Conservation (phyloP, 2,113 vertebrate genomes). For the Gobio gobio region DNA sequence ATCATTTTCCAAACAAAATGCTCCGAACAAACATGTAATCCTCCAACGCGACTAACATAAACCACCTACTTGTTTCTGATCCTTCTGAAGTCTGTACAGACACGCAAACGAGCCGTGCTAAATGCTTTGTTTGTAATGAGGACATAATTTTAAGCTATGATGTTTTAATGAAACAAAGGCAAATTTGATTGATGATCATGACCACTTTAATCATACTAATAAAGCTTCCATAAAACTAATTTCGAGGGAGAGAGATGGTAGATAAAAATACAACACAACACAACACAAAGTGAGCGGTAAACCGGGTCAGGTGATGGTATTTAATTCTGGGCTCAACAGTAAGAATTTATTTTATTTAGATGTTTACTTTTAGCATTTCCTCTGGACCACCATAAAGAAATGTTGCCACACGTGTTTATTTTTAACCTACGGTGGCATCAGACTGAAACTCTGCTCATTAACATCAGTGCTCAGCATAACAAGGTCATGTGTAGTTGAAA, state of each 20-base stretch:
- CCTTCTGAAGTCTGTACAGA: too few relatives aligned
- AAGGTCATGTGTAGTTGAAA: neutral
- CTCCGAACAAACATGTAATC: too few relatives aligned
- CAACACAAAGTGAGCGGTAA: neutral
- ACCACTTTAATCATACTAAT: neutral
- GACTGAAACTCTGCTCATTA: neutral
- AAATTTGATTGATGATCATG: too few relatives aligned
- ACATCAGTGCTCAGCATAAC: neutral
- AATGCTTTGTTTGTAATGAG: too few relatives aligned
- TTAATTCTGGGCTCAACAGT: neutral
- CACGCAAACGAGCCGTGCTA: too few relatives aligned
- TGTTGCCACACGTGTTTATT: neutral
- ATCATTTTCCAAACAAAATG: too few relatives aligned
- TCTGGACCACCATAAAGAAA: neutral
- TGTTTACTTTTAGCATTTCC: neutral
- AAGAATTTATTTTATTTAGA: neutral
- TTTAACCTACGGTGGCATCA: neutral
- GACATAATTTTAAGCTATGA: too few relatives aligned
- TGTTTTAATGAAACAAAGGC: too few relatives aligned
- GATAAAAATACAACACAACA: neutral
- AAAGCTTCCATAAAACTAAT: neutral
- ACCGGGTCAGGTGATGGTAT: neutral
- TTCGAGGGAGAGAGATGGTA: neutral
- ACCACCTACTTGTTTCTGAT: too few relatives aligned
- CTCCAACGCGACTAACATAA: too few relatives aligned